These are phyloP conservation scores for Macrosiphum euphorbiae DNA, from an alignment of 2,888 invertebrate genomes.

Conservation along the genomic window DNA sequence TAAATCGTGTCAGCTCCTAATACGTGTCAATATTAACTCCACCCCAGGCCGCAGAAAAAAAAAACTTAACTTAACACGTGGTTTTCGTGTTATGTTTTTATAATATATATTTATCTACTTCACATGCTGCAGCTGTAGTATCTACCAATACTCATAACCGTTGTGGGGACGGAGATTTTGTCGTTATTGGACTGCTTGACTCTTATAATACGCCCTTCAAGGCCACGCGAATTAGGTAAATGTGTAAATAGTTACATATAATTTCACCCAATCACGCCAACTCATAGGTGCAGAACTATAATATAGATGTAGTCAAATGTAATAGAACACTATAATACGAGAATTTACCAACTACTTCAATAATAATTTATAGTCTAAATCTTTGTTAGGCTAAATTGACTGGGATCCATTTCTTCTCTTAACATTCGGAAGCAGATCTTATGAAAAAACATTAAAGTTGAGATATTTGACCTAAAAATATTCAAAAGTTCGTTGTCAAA, in stretches of 20 bases:
- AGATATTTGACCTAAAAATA: background rate
- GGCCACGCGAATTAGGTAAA: background rate
- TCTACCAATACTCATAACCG: background rate
- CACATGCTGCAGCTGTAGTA: too few species aligned
- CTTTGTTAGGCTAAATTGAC: background rate
- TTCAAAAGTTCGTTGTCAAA: background rate
- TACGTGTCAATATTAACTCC: background rate
- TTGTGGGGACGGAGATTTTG: background rate
- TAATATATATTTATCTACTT: background rate
- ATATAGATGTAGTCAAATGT: too few species aligned
- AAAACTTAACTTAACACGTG: background rate
- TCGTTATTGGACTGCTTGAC: background rate
- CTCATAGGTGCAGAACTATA: too few species aligned
- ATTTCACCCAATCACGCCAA: background rate
- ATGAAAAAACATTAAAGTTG: background rate
- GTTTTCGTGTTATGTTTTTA: background rate
- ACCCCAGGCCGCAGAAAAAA: background rate
- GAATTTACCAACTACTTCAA: background rate
- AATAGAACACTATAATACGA: too few species aligned
- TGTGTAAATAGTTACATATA: background rate
- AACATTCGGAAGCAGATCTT: background rate
- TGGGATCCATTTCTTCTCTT: background rate
- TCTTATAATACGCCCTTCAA: background rate
- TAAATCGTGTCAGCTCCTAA: conserved; percentile 31
- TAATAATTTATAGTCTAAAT: background rate